Evolutionary conservation across 2,797 vertebrate genomes (phyloP).

Genomic region (Scarus forsteni): DNA sequence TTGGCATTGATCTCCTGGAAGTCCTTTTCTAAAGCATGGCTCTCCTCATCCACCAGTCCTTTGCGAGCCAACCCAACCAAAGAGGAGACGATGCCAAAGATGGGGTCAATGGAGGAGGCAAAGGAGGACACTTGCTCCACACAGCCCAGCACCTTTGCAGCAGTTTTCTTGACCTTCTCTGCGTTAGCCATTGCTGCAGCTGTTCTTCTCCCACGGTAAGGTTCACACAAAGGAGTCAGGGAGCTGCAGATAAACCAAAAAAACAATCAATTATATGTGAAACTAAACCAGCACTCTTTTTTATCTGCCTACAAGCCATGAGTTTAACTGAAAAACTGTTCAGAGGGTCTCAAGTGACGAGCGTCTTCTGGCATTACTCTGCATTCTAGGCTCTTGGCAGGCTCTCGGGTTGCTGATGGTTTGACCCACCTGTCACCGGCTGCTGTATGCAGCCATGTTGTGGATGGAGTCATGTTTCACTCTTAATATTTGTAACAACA

Average conservation of each 20-base stretch:
- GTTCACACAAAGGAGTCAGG: conserved; percentile 26
- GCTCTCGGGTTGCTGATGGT: conserved; percentile 11
- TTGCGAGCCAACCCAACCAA: conserved; percentile 82
- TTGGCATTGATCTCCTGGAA: conserved; percentile 76
- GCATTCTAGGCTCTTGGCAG: background rate
- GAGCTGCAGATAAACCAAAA: conserved; percentile 17
- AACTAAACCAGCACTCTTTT: background rate
- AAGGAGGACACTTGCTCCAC: conserved; percentile 85
- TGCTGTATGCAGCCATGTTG: conserved; percentile 15
- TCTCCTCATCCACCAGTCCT: conserved; percentile 73
- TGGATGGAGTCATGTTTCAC: conserved; percentile 48
- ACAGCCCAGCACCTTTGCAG: conserved; percentile 72
- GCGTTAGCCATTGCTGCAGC: conserved; percentile 78
- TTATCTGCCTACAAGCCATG: background rate
- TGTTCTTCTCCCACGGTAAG: conserved; percentile 21
- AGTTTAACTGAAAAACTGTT: background rate
- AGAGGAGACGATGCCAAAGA: conserved; percentile 85
- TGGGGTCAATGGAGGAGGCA: conserved; percentile 84
- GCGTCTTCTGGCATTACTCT: background rate
- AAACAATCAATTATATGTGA: background rate
- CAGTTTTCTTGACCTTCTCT: conserved; percentile 75
- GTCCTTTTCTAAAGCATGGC: conserved; percentile 75
- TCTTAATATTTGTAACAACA: conserved; percentile 31
- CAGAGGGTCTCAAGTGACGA: conserved; percentile 2
- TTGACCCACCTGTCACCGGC: conserved; percentile 38